Evolutionary conservation across 2,797 vertebrate genomes (phyloP).

Genomic region (Pseudochromis fuscus): DNA sequence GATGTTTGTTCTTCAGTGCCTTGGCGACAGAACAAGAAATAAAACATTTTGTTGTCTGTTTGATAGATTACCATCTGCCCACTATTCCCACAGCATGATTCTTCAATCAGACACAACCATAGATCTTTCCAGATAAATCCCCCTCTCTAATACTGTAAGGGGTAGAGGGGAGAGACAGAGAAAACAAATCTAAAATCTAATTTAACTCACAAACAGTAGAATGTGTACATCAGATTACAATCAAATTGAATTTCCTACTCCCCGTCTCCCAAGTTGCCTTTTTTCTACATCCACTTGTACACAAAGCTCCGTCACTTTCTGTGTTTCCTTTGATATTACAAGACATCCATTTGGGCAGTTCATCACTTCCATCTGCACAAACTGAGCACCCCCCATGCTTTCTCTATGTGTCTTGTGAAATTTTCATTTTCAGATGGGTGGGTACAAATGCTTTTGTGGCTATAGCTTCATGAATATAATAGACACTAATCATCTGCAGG

Average conservation of each 20-base stretch:
- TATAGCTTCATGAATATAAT: constrained; percentile 47
- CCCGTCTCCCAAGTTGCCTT: constrained; percentile 68
- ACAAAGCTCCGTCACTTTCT: constrained; percentile 46
- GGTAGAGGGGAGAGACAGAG: constrained; percentile 49
- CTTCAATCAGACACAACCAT: constrained; percentile 79
- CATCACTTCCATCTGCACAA: constrained; percentile 32
- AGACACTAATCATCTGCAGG: constrained; percentile 63
- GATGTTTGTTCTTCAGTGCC: constrained; percentile 54
- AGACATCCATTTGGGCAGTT: constrained; percentile 49
- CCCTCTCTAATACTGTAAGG: constrained; percentile 69
- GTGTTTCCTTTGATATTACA: constrained; percentile 64
- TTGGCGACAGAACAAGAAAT: constrained; percentile 63
- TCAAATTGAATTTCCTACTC: constrained; percentile 83
- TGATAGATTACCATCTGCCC: constrained; percentile 80
- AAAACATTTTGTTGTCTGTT: constrained; percentile 77
- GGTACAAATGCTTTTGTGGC: constrained; percentile 35
- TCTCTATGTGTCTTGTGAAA: constrained; percentile 34
- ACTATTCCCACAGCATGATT: constrained; percentile 75
- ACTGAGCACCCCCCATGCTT: constrained; percentile 9
- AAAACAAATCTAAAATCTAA: constrained; percentile 85
- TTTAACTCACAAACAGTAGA: constrained; percentile 81
- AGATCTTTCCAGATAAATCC: constrained; percentile 78
- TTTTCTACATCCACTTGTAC: constrained; percentile 43
- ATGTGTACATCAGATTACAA: constrained; percentile 82
- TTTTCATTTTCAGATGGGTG: constrained; percentile 44